Base-by-base conservation (phyloP, 37 sponge, comb jelly and placozoan genomes). In the Beroe forskalii region DNA sequence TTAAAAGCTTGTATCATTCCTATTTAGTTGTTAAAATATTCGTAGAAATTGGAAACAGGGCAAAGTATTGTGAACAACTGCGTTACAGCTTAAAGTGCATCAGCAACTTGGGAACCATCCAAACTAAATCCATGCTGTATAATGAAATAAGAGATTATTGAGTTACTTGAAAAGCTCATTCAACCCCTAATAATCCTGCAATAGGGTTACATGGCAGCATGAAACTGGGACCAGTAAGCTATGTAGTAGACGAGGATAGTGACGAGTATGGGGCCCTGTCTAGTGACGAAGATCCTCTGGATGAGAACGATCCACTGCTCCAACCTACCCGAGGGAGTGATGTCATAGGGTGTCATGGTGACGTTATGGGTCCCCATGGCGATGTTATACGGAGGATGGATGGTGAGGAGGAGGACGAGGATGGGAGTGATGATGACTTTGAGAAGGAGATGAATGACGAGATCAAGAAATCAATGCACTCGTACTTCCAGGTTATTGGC, bases 381-480 rank as follows among this genome's bases (percentile, higher is more conserved):
- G 38, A 69, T 6, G 35, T 28, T 2, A n/a, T 63, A 19, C n/a
- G 9, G n/a, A n/a, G n/a, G n/a, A 48, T 48, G 55, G 55, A 12
- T 6, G 12, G 55, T 12, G 55, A 12, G 6, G 55, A 48, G 12
- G 55, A 48, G 72, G 66, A 63, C 28, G 66, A 63, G 66, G 66
- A 6, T 20, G 17, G 4, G 2, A 3, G 19, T 35, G 72, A 69
- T 27, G 72, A 69, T 35, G 72, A 69, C 38, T 69, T 69, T 36
- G 72, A 69, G 72, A 69, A 69, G 72, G 72, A 69, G 39, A 69
- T 69, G 72, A 32, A 69, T 35, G 38, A 12, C 37, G 72, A 69
- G 17, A 69, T 69, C 28, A 31, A 32, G 35, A 33, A 69, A 17
- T 35, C 35, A 1, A 69, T 69, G 72, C 55, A 48, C 12, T 48